These are phyloP conservation scores for Sandelia bainsii DNA, from an alignment of 2,797 vertebrate species.

Conservation along the genomic window DNA sequence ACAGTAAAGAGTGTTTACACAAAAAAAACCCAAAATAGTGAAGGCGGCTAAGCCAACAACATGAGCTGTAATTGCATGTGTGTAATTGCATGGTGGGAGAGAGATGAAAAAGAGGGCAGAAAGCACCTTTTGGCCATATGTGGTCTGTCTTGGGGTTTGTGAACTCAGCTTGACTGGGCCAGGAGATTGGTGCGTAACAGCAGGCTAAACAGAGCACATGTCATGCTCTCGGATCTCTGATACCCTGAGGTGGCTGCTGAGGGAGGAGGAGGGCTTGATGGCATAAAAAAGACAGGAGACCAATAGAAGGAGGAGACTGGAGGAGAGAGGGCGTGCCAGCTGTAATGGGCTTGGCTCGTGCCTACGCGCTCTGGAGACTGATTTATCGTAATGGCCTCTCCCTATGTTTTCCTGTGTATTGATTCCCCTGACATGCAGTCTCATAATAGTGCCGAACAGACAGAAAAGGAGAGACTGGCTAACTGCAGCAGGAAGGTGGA, in stretches of 20 bases:
- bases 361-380: slow-evolving; percentile 63
- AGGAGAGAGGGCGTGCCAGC: slow-evolving; percentile 59
- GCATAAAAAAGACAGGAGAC: slow-evolving; percentile 32
- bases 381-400: slow-evolving; percentile 74
- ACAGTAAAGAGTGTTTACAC: not conserved
- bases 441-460: slow-evolving; percentile 76
- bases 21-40: not conserved
- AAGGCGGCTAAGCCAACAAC: slow-evolving; percentile 29
- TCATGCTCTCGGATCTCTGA: slow-evolving; percentile 48
- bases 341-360: slow-evolving; percentile 67
- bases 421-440: slow-evolving; percentile 73
- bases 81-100: slow-evolving; percentile 11
- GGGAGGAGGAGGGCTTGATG: slow-evolving; percentile 30
- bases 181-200: slow-evolving; percentile 45
- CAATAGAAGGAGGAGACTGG: slow-evolving; percentile 25
- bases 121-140: slow-evolving; percentile 57
- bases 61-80: slow-evolving; percentile 24
- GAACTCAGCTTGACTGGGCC: slow-evolving; percentile 46
- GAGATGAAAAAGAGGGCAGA: slow-evolving; percentile 31
- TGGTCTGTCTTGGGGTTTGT: slow-evolving; percentile 48
- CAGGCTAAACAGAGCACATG: slow-evolving; percentile 52
- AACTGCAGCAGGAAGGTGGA: slow-evolving; percentile 63
- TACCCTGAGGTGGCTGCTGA: slow-evolving; percentile 20
- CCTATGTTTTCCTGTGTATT: slow-evolving; percentile 77
- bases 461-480: slow-evolving; percentile 69